A percentile compares a stretch with the other conserved stretches of the same genome.
phyloP scores from a whole-genome alignment of 2,797 vertebrate species.

The Silurus aristotelis region DNA sequence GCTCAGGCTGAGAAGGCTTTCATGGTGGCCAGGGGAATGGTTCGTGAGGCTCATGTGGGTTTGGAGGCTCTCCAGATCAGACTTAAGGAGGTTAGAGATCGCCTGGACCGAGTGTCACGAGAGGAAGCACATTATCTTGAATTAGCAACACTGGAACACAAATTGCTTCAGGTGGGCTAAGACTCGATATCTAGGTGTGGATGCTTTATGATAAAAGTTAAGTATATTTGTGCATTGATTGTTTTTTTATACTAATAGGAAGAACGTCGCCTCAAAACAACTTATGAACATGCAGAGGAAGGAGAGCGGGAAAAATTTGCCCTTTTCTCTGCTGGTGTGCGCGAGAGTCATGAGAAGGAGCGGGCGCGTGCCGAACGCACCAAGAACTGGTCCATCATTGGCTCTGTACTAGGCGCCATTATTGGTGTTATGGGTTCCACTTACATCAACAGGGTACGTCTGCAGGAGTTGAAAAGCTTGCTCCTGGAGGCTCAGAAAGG shows the following conservation, averaged over 20 bases:
- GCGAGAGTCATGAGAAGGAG: slow-evolving; percentile 95
- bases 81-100: slow-evolving; percentile 90
- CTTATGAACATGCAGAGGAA: slow-evolving; percentile 80
- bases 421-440: slow-evolving; percentile 97
- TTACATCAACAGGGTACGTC: slow-evolving; percentile 90
- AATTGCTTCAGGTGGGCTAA: slow-evolving; percentile 86
- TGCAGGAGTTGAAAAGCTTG: slow-evolving; percentile 88
- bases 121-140: slow-evolving; percentile 94
- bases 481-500: slow-evolving; percentile 94
- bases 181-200: neutral
- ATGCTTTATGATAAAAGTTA: neutral
- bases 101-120: slow-evolving; percentile 91
- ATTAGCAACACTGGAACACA: slow-evolving; percentile 92
- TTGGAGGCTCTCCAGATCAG: slow-evolving; percentile 84
- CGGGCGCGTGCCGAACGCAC: slow-evolving; percentile 89
- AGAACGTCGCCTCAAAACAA: slow-evolving; percentile 83
- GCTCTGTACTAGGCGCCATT: slow-evolving; percentile 89
- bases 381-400: slow-evolving; percentile 97
- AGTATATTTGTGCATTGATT: neutral
- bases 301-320: slow-evolving; percentile 89
- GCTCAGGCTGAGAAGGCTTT: slow-evolving; percentile 89
- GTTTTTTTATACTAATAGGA: slow-evolving; percentile 73
- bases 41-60: slow-evolving; percentile 82
- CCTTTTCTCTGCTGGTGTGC: slow-evolving; percentile 88
- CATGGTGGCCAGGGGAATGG: slow-evolving; percentile 93